Evolutionary conservation across 2,888 invertebrate species (phyloP).

Genomic region (Pollenia amentaria): DNA sequence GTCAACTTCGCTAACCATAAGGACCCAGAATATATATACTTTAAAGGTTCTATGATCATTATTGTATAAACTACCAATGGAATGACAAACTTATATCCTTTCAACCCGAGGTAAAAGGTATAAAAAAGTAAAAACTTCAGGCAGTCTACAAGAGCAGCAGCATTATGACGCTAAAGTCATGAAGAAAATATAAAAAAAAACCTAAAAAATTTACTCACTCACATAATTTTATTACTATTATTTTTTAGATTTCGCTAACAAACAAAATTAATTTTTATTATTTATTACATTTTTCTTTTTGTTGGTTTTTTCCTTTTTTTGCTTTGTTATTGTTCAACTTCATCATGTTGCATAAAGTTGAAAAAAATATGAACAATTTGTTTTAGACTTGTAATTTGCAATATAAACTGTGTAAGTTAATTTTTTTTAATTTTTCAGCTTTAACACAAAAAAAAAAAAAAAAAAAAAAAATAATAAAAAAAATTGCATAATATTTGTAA

Average conservation of each 20-base stretch:
- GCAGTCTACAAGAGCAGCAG: not conserved
- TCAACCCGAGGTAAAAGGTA: too few relatives aligned
- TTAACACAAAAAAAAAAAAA: not conserved
- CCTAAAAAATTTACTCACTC: constrained; percentile 45
- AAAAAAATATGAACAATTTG: constrained; percentile 60
- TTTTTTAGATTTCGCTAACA: constrained; percentile 1
- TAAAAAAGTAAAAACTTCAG: constrained; percentile 15
- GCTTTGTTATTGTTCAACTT: not conserved
- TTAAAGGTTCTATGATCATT: too few relatives aligned
- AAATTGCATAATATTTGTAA: constrained; percentile 52
- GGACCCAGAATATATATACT: too few relatives aligned
- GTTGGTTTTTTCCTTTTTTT: constrained; percentile 17
- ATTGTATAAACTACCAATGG: too few relatives aligned
- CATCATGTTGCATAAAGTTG: constrained; percentile 53
- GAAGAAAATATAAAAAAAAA: constrained; percentile 15
- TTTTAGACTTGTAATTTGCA: constrained; percentile 44
- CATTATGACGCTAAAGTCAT: constrained; percentile 31
- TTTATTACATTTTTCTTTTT: constrained; percentile 35
- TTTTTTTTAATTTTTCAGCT: not conserved
- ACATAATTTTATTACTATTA: constrained; percentile 18
- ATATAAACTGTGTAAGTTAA: not conserved
- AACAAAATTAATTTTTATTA: constrained; percentile 50
- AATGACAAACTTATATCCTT: too few relatives aligned
- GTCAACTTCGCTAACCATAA: too few relatives aligned
- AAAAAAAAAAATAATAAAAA: not conserved